Conservation (phyloP, 1,140 invertebrate species). For the Homarus americanus region DNA sequence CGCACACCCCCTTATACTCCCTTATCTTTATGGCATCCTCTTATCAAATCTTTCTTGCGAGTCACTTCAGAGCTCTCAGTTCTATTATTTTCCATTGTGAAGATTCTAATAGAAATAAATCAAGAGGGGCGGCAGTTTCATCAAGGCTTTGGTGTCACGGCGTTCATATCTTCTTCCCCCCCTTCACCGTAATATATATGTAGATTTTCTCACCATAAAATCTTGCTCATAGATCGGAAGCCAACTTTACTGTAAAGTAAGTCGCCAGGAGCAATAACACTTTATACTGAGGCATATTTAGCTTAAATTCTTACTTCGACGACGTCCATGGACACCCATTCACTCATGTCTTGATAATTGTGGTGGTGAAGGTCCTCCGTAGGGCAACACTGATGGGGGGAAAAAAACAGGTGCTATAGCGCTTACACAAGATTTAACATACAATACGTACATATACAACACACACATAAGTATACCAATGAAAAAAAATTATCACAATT, state of each 20-base stretch:
- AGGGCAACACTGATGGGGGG: no score
- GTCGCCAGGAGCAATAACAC: not conserved
- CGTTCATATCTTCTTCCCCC: not conserved
- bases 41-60: not conserved
- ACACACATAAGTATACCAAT: no score
- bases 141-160: not conserved
- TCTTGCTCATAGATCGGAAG: not conserved
- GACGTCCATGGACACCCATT: no score
- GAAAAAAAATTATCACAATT: no score
- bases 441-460: no score
- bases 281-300: not conserved
- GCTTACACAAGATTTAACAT: no score
- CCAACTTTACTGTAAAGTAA: not conserved
- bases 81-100: not conserved
- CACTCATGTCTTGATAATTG: no score
- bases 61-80: not conserved
- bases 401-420: no score
- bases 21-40: not conserved
- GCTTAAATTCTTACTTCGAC: no score
- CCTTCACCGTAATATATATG: not conserved
- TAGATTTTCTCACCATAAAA: not conserved
- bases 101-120: not conserved
- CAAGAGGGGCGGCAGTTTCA: not conserved
- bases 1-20: no score
- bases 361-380: no score